Evolutionary conservation across 2,888 invertebrate species (phyloP), one percentile per base, ranked within the genome.

Genomic region (Nomada ruficornis): DNA sequence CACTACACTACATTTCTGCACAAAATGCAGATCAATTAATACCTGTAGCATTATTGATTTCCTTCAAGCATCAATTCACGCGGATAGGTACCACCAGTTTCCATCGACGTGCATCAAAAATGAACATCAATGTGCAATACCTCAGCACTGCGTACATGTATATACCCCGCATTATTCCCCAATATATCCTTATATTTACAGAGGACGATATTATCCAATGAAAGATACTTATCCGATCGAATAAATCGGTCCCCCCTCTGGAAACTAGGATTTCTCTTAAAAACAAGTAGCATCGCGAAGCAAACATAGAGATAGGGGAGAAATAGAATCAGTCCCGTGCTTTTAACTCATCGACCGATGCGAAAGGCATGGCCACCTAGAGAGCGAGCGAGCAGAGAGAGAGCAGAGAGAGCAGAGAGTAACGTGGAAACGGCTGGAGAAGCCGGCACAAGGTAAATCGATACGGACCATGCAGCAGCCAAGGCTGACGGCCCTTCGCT

Each of bases 401-500:
- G 50, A 20, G 18, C 5, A 42, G 23, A 11, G 52, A 26, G 15
- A 4, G 20, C 15, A 47, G 54, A 70, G 44, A 60, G 67, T 65
- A 81, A 77, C 76, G 73, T 52, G 78, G 74, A 89, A 74, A 74
- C 72, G 65, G 72, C 60, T 47, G 69, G 86, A 84, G 86, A 89
- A 82, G 82, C 84, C 80, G 82, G 78, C 84, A 82, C 86, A 86
- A 86, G 86, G 83, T 89, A 88, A 90, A 90, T 90, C 90, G 89
- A 90, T 91, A 90, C 88, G 88, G 80, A 83, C 86, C 85, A 89
- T 86, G 84, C 87, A 86, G 88, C 84, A 86, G 72, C 85, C 86
- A 82, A 86, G 88, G 79, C 86, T 89, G 88, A 86, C 86, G 83
- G 86, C 79, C 80, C 77, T 88, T 73, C 77, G 76, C 72, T 78